Evolutionary conservation across 2,888 invertebrate species (phyloP), one percentile per base, ranked within the genome.

Genomic region (Rhimphoctona megacephalus): DNA sequence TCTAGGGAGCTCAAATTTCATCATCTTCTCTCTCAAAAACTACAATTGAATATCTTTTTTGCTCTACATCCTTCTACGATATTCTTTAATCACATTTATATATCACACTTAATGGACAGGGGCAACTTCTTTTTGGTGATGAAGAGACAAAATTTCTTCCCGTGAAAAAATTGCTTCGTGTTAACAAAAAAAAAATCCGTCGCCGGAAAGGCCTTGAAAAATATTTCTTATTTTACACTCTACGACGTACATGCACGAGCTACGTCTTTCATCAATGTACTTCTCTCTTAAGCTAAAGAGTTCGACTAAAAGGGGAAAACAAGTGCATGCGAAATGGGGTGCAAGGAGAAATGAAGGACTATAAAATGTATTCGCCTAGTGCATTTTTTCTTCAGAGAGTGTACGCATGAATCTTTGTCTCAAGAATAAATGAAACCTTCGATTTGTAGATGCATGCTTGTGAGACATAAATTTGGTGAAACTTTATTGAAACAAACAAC

Each of bases 331-430:
- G 39, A 14, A 46, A 46, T 19, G 30, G 39, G 61, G 11, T 19
- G 73, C 54, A 61, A 66, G 66, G 77, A 22, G 73, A 33, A 46
- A 57, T 33, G 39, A 39, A 77, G 77, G 66, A 52, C 46, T 39
- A 46, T 30, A 54, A 82, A 85, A 79, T 79, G 78, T 73, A 85
- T 85, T 69, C 67, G 78, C 39, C 49, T 39, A 82, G 78, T 74
- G 85, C 64, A 69, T 73, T 79, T 69, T 85, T 43, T 69, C 61
- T 70, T 33, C 74, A 49, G 76, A 78, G 78, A 25, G 73, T 52
- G 43, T 43, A 43, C 11, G 22, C 43, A 39, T 11, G n/a, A 43
- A 22, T 69, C 39, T 54, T 33, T 54, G n/a, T 39, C 54, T 57
- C 36, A 57, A 57, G 22, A 54, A 54, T 22, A n/a, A 14, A 25